phyloP scores from a whole-genome alignment of 2,113 vertebrate genomes.

The Notothenia rossii region DNA sequence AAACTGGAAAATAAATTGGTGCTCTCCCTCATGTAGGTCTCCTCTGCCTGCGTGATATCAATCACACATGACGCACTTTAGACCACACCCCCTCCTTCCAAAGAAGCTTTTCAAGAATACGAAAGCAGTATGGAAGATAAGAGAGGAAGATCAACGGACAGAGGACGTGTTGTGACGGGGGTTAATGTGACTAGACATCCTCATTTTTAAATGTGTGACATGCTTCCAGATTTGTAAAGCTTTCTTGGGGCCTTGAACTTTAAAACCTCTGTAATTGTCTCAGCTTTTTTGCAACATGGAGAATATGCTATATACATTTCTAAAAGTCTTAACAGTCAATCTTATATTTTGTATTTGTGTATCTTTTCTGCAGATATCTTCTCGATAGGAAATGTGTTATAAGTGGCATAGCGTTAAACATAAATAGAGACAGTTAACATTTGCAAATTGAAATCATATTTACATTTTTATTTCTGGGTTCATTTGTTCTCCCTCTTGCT shows the following conservation, averaged over 20 bases:
- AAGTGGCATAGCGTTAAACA: neutral
- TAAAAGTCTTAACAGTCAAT: slow-evolving; percentile 13
- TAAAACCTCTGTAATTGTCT: slow-evolving; percentile 49
- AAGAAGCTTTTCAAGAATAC: neutral
- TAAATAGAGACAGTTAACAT: slow-evolving; percentile 1
- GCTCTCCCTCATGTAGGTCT: slow-evolving; percentile 48
- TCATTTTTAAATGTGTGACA: slow-evolving; percentile 63
- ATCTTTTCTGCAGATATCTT: neutral
- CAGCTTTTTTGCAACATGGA: slow-evolving; percentile 52
- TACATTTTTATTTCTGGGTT: slow-evolving; percentile 1
- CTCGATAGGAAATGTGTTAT: neutral
- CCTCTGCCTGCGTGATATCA: slow-evolving; percentile 77
- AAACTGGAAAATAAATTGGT: slow-evolving; percentile 85
- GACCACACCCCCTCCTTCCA: neutral
- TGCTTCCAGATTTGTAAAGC: slow-evolving; percentile 70
- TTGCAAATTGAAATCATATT: slow-evolving; percentile 11
- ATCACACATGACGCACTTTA: slow-evolving; percentile 65
- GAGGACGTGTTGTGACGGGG: slow-evolving; percentile 74
- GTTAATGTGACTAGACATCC: slow-evolving; percentile 51
- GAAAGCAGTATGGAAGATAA: slow-evolving; percentile 15
- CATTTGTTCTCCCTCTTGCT: slow-evolving; percentile 30
- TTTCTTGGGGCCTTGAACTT: slow-evolving; percentile 60
- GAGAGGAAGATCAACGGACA: slow-evolving; percentile 57
- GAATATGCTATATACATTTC: slow-evolving; percentile 28
- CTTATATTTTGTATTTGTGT: slow-evolving; percentile 6